These are phyloP conservation scores for Aphrophora alni DNA, from an alignment of 2,888 invertebrate genomes.

Conservation along the genomic window DNA sequence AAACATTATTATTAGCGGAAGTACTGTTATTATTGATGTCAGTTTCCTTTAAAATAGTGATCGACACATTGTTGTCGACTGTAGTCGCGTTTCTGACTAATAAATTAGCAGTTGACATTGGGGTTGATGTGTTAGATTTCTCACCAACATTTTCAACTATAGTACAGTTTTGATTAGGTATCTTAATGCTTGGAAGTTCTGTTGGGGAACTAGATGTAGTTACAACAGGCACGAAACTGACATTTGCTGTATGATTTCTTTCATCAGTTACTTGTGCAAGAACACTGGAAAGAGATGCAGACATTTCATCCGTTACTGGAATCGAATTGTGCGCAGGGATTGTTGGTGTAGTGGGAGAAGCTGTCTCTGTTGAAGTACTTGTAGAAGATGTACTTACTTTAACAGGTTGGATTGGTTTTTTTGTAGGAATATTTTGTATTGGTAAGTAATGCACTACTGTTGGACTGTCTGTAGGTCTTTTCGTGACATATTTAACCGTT, in stretches of 20 bases:
- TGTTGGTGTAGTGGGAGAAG: conserved; percentile 13
- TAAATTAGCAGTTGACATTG: not conserved
- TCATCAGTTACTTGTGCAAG: conserved; percentile 47
- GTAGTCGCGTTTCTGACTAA: not conserved
- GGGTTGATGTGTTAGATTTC: conserved; percentile 32
- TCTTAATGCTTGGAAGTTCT: conserved; percentile 8
- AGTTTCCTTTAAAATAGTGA: not conserved
- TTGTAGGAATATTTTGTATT: conserved; percentile 44
- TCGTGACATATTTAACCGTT: not conserved
- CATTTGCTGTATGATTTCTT: conserved; percentile 21
- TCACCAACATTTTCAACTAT: not conserved
- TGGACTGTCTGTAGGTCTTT: conserved; percentile 47
- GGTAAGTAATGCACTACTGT: conserved; percentile 49
- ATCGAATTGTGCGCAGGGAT: conserved; percentile 1
- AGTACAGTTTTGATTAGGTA: not conserved
- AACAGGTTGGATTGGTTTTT: conserved; percentile 27
- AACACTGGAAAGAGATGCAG: conserved; percentile 47
- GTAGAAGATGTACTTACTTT: conserved; percentile 20
- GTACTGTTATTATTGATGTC: not conserved
- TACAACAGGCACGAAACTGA: conserved; percentile 9
- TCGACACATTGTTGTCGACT: not conserved
- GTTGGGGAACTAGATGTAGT: not conserved
- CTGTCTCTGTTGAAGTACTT: conserved; percentile 9
- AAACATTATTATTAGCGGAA: not conserved
- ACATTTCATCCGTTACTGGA: conserved; percentile 46